Evolutionary conservation across 2,888 invertebrate species (phyloP), one percentile per base, ranked within the genome.

Genomic region (Eupelmus urozonus): DNA sequence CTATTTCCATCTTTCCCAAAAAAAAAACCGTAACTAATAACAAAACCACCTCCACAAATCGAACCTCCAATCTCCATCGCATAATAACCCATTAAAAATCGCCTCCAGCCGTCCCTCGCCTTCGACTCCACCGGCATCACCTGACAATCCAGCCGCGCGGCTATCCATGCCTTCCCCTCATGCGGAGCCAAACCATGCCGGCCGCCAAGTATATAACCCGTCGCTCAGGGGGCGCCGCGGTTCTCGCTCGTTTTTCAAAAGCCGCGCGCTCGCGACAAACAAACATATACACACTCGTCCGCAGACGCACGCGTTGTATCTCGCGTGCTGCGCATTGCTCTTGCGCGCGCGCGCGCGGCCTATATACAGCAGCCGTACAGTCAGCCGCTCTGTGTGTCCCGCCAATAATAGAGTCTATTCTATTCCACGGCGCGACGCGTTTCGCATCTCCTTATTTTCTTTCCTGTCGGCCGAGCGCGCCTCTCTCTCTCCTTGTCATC

Each of bases 371-470:
- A n/a, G 1, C 11, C 11, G 5, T 45, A 25, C 13, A n/a, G 11
- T 34, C 65, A 45, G n/a, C n/a, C n/a, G n/a, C n/a, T n/a, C n/a
- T 16, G 2, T 45, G 16, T 2, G 49, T 18, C 7, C 7, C 34
- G 65, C 59, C 65, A 71, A 76, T 71, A 71, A 76, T 76, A 76
- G 69, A 62, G 45, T 20, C 23, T 16, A 42, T 42, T 45, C 45
- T 42, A 20, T 66, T 51, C 20, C 20, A n/a, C 60, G 2, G 3
- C 20, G 3, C 20, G 53, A 20, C 53, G 57, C 13, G 13, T 18
- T 16, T 13, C 27, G 27, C 16, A 2, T 11, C 1, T 5, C 27
- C 25, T 25, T 27, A 25, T 27, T 27, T 27, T 27, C 25, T 57
- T 53, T 16, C 4, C 13, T 27, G 25, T 1, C 16, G 25, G 27